Evolutionary conservation across 1,140 invertebrate species (phyloP).

Genomic region (Adoxophyes honmai): DNA sequence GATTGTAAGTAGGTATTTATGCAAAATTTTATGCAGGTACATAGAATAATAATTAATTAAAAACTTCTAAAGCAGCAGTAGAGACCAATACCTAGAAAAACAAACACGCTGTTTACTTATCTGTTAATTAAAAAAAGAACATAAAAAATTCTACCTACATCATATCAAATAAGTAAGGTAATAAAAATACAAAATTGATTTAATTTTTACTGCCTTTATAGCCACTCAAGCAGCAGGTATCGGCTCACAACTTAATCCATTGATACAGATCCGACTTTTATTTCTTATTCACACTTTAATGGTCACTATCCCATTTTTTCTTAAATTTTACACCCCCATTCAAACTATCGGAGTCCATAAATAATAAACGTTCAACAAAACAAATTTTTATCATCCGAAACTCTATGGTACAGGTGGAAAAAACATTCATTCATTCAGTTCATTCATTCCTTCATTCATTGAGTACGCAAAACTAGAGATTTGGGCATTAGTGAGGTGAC

Average conservation of each 20-base stretch:
- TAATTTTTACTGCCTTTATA: constrained; percentile 12
- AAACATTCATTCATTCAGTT: constrained; percentile 21
- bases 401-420: constrained; percentile 43
- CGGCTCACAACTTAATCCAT: constrained; percentile 15
- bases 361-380: constrained; percentile 62
- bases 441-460: constrained; percentile 44
- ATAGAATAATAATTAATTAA: too few species aligned
- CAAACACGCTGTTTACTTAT: too few species aligned
- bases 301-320: constrained; percentile 16
- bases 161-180: background rate
- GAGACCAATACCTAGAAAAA: too few species aligned
- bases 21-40: too few species aligned
- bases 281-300: constrained; percentile 16
- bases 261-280: constrained; percentile 12
- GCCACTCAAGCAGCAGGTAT: constrained; percentile 7
- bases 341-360: constrained; percentile 41
- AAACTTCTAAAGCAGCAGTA: too few species aligned
- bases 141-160: too few species aligned
- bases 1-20: too few species aligned
- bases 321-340: constrained; percentile 21
- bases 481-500: constrained; percentile 28
- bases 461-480: constrained; percentile 51
- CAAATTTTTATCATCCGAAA: constrained; percentile 60
- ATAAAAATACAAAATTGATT: constrained; percentile 8
- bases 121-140: too few species aligned